Percentiles rank a stretch among this genome's conserved stretches.
These are phyloP conservation scores for Idaea aversata DNA, from an alignment of 2,888 invertebrate species.

Conservation along the genomic window DNA sequence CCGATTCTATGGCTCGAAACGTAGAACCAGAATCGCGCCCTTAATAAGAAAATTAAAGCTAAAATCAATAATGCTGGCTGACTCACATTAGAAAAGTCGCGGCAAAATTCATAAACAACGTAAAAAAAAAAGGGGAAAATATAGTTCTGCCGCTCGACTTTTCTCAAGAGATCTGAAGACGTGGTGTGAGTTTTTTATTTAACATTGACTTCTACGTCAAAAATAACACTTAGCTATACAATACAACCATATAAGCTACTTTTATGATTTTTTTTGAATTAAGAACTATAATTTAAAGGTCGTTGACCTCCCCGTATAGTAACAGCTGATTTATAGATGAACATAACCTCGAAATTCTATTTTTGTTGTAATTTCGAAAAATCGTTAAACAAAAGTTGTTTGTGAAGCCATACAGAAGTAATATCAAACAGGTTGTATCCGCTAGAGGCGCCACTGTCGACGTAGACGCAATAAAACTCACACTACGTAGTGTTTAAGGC, in stretches of 20 bases:
- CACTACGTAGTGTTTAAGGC: background rate
- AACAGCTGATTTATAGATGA: too few relatives aligned
- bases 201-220: background rate
- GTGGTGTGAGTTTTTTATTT: background rate
- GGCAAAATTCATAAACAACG: slow-evolving; percentile 14
- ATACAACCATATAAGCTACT: too few relatives aligned
- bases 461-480: background rate
- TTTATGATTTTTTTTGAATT: too few relatives aligned
- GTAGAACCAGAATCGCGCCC: background rate
- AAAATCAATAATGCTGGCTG: slow-evolving; percentile 14
- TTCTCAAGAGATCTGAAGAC: slow-evolving; percentile 6
- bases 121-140: slow-evolving; percentile 8
- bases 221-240: too few relatives aligned
- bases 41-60: slow-evolving; percentile 7
- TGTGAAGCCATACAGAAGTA: slow-evolving; percentile 16
- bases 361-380: too few relatives aligned
- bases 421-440: background rate
- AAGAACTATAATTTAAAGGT: too few relatives aligned
- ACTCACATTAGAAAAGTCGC: slow-evolving; percentile 18
- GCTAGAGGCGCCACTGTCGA: background rate
- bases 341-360: too few relatives aligned
- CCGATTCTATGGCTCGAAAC: background rate
- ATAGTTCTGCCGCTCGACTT: slow-evolving; percentile 16
- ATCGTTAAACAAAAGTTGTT: background rate
- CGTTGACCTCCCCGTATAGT: too few relatives aligned